Evolutionary conservation across 2,113 vertebrate genomes (phyloP).

Genomic region (Takifugu bimaculatus): DNA sequence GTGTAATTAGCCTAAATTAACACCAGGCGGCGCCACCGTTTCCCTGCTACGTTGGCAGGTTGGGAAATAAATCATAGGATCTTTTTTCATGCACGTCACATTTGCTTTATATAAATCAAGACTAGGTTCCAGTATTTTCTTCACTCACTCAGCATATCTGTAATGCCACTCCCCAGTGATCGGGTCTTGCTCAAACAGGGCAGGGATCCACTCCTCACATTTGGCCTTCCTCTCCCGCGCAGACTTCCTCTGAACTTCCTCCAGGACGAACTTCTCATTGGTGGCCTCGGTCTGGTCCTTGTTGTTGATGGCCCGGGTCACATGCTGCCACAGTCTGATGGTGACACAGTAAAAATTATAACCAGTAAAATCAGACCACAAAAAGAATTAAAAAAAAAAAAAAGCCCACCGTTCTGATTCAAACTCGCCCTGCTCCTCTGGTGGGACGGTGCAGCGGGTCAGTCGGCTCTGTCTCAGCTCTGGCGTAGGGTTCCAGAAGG

Average conservation of each 20-base stretch:
- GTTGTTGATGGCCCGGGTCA: conserved; percentile 93
- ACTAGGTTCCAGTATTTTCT: neutral
- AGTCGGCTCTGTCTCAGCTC: conserved; percentile 88
- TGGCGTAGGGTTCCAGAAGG: conserved; percentile 90
- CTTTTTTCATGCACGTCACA: too few species aligned
- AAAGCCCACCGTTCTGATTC: conserved; percentile 89
- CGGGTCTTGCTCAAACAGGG: conserved; percentile 90
- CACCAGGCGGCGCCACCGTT: conserved; percentile 34
- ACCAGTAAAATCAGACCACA: neutral
- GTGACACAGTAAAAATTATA: neutral
- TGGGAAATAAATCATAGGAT: too few species aligned
- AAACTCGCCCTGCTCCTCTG: conserved; percentile 89
- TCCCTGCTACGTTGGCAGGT: too few species aligned
- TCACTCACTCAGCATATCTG: conserved; percentile 91
- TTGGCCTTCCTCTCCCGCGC: conserved; percentile 89
- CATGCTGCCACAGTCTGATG: conserved; percentile 92
- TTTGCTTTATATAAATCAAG: too few species aligned
- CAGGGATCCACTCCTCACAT: conserved; percentile 87
- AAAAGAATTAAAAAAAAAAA: neutral
- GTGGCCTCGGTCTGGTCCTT: conserved; percentile 98
- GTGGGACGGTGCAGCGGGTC: conserved; percentile 85
- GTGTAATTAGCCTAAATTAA: neutral
- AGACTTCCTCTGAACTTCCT: conserved; percentile 92
- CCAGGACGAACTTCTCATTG: conserved; percentile 91
- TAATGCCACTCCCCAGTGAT: conserved; percentile 95